Base-by-base conservation (phyloP, 2,888 invertebrate genomes). In the Drosophila rubida region DNA sequence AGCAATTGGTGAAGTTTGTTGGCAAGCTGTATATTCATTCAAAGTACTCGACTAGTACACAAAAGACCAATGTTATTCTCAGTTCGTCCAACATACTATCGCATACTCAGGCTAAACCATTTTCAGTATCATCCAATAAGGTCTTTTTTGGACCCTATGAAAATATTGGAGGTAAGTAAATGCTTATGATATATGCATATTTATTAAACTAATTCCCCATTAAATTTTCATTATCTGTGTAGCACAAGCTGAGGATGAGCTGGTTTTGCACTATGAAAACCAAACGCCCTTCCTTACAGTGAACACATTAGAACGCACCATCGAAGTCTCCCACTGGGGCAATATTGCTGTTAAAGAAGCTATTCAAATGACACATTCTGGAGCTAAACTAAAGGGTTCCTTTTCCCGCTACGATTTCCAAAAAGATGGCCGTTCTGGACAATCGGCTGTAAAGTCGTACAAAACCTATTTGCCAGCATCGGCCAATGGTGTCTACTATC, bases 261-360 rank as follows among this genome's bases (percentile, higher is more conserved):
- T 99, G 79, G 93, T 93, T 39, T 93, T 99, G 32, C 99, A 99
- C 91, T 99, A 96, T 90, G 99, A 99, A 92, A 99, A 99, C 92
- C 98, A 98, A 91, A 94, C 96, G 39, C 98, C 99, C 27, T 99
- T 99, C 92, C 92, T 99, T 75, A 97, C 97, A n/a, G 97, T 99
- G 0, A 96, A 96, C 0, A 94, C 94, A 45, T 92, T 99, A 78
- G 96, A 97, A 81, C 94, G 99, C 49, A 93, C 95, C 0, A 96
- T 99, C 84, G 99, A 99, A 93, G 95, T 99, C 2, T 99, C 99
- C 0, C 99, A 99, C 91, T 99, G 99, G 99, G 99, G 99, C 7
- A 99, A 99, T 89, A 97, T 99, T 85, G 99, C 99, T 19, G 94
- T 99, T 0, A 98, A 99, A 91, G 99, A 99, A 91, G 95, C 96